Base-by-base conservation (phyloP, 2,113 vertebrate species). In the sheep (Ovis aries) region DNA sequence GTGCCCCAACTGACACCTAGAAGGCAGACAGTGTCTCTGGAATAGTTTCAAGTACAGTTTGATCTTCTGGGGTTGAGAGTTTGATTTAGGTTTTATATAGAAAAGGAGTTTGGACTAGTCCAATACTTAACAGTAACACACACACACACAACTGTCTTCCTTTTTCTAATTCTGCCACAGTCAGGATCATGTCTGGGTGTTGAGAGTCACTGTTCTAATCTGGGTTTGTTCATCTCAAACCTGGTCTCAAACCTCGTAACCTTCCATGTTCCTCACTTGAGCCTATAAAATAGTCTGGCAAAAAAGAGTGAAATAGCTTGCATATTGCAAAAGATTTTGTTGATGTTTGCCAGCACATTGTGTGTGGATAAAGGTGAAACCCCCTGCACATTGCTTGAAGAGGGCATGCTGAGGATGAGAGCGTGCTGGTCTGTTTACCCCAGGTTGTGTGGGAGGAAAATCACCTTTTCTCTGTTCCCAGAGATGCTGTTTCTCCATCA, bases 401-500 rank as follows among this genome's bases (percentile, higher is more conserved):
- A 21, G 40, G 52, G 5, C 62, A 25, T 23, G 12, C 33, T 9
- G 15, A 87, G 5, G 57, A 36, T 5, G 50, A 45, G 7, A 29
- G 6, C 5, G 8, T 0, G 10, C 25, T 7, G 1, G 4, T 25
- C 6, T 19, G 6, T 29, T 40, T 14, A 40, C 57, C 17, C 33
- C 21, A 40, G 50, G 3, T 17, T 82, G 15, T 48, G 3, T 13
- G 5, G 43, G 45, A 50, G 71, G 31, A 31, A 40, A 2, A 50
- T 9, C 3, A 29, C 53, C 8, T 80, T 93, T 67, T 55, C 60
- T 84, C 57, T 92, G 29, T 45, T 86, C 52, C 31, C 43, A 45
- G 87, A 78, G 29, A 94, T 87, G 40, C 43, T 55, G 78, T 94
- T 91, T 81, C 78, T 89, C 5, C 3, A 59, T 53, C 86, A 87